Evolutionary conservation across 1,140 invertebrate species (phyloP), one percentile per base, ranked within the genome.

Genomic region (Trichonephila clavata): DNA sequence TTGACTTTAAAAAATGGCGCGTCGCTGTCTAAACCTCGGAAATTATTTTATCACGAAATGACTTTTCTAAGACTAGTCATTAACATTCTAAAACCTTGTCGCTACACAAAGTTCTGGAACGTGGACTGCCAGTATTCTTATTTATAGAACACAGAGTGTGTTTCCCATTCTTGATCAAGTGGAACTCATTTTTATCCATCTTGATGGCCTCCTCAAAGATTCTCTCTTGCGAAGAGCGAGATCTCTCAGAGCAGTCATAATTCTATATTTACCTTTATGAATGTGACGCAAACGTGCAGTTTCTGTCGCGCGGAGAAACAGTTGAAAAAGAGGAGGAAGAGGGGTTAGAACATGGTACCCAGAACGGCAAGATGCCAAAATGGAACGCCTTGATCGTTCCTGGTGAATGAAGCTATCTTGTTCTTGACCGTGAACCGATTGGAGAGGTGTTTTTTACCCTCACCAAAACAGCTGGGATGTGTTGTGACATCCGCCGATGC

Each of bases 261-360:
- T 77, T 77, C 71, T 77, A 32, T 77, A 77, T 77, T 77, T 77
- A 77, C 71, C 32, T 77, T 77, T 77, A 77, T 77, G 32, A 77
- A 77, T 6, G 71, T 77, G 71, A 77, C 71, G 71, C 71, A 77
- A 77, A 77, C 65, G 18, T 68, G 65, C 65, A 24, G 65, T 68
- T 68, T 68, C 65, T n/a, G 24, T 68, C 8, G 21, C 65, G 24
- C 65, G 7, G n/a, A 24, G 4, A 68, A 24, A 13, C 63, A n/a
- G 65, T 68, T 50, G 50, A 7, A 39, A 39, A 39, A 50, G 50
- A 50, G 50, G 10, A 13, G 50, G 50, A 50, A 50, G 10, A 50
- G 18, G 59, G 13, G 18, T 2, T 18, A 2, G 60, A 50, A 50
- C 50, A 50, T 5, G 4, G 50, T 50, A 13, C 50, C 50, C 50